Evolutionary conservation across 2,113 vertebrate genomes (phyloP), one percentile per base, ranked within the genome.

Genomic region (Brachyistius frenatus): DNA sequence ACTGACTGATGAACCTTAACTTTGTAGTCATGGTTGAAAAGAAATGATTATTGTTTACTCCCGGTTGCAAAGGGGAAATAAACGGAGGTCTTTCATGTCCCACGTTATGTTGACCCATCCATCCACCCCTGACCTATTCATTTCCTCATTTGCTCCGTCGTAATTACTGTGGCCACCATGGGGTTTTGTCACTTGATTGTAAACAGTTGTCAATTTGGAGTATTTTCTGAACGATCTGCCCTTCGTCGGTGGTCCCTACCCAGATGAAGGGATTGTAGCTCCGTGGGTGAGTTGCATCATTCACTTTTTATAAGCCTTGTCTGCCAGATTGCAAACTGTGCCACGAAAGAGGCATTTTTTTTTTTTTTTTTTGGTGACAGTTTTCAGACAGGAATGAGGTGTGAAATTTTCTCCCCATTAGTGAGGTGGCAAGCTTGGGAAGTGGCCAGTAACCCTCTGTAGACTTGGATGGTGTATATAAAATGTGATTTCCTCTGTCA

Each of bases 281-380:
- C 39, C 46, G 31, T 30, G n/a, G 9, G 8, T 49, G 61, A 31
- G 39, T 57, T 70, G 7, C 5, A 32, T 32, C 11, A 6, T 2
- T 6, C 5, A 5, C 41, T 6, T 44, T 44, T 44, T 50, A 31
- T 41, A 9, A 11, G 8, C n/a, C 2, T 30, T 7, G 13, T 67
- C 52, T 50, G 5, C 47, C 33, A 50, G 33, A 71, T n/a, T 78
- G 16, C 39, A 44, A 52, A 65, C 47, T n/a, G 15, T 16, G 0
- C 31, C 77, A 53, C 44, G 3, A 44, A 52, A 52, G 2, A 44
- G 23, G 1, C 33, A 15, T 14, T 8, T 2, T 37, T 53, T 74
- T 76, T 3, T 76, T 3, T 44, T 41, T 37, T 53, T 74, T 76
- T 3, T 23, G 23, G 10, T 41, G 54, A 58, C 23, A 57, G 2